These are phyloP conservation scores for Laticauda laticaudata DNA, from an alignment of 2,113 vertebrate genomes.

Conservation along the genomic window DNA sequence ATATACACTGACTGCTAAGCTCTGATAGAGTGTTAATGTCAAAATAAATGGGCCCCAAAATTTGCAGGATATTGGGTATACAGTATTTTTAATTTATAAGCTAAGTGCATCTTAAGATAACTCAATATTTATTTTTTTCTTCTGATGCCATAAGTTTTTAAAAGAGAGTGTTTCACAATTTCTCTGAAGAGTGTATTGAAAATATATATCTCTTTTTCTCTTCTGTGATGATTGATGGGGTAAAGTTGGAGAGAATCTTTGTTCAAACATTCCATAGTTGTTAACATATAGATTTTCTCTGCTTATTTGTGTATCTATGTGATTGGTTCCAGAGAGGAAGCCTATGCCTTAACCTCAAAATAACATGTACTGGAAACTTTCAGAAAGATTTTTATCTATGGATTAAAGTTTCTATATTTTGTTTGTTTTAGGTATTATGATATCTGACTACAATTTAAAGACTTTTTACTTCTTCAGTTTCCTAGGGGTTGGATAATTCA, in stretches of 20 bases:
- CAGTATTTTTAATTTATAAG: neutral
- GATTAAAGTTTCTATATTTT: neutral
- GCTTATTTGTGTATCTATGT: neutral
- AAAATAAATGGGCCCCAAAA: neutral
- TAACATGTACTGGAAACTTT: neutral
- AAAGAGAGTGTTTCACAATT: neutral
- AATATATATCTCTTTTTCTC: neutral
- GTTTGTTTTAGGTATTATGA: neutral
- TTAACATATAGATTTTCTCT: neutral
- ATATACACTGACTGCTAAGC: neutral
- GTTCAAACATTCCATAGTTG: neutral
- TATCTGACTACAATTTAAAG: neutral
- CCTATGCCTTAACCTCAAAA: neutral
- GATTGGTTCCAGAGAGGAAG: neutral
- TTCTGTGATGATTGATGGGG: neutral
- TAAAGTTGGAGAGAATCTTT: neutral
- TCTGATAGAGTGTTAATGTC: neutral
- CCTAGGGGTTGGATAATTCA: rapidly evolving
- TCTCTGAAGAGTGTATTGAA: neutral
- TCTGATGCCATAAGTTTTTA: neutral
- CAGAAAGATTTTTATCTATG: neutral
- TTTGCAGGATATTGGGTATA: neutral
- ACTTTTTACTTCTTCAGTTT: neutral
- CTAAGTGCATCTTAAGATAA: neutral
- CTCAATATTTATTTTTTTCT: neutral